These are phyloP conservation scores for Homarus gammarus DNA, from an alignment of 2,888 invertebrate genomes.

Conservation along the genomic window DNA sequence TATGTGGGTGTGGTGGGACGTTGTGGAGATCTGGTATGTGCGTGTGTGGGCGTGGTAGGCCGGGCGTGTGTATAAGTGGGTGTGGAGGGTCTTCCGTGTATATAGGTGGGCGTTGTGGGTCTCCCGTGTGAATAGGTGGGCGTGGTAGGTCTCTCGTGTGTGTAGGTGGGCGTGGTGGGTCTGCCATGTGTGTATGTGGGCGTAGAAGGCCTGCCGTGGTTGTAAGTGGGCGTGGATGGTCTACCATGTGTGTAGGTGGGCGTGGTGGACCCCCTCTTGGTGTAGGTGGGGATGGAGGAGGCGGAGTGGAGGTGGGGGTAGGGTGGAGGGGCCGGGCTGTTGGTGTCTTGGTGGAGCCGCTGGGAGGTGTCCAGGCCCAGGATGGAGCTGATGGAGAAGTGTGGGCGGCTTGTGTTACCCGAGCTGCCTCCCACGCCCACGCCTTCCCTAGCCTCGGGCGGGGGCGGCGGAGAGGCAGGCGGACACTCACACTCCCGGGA, in stretches of 20 bases:
- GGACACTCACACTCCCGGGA: conserved; percentile 30
- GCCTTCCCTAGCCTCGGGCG: background rate
- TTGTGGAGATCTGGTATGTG: conserved; percentile 4
- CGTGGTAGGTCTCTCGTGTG: background rate
- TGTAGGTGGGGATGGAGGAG: background rate
- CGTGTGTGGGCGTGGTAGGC: conserved; percentile 15
- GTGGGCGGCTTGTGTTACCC: conserved; percentile 48
- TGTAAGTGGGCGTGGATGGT: conserved; percentile 3
- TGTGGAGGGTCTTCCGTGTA: conserved; percentile 3
- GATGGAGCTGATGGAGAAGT: conserved; percentile 75
- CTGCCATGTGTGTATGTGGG: conserved; percentile 16
- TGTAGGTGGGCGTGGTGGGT: conserved; percentile 20
- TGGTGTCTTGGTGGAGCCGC: conserved; percentile 16
- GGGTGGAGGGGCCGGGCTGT: background rate
- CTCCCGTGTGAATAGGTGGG: conserved; percentile 31
- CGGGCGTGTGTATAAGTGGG: background rate
- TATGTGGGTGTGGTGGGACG: conserved; percentile 40
- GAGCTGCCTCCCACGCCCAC: conserved; percentile 23
- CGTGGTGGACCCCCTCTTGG: background rate
- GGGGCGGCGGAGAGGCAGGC: conserved; percentile 28
- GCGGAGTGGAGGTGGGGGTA: background rate
- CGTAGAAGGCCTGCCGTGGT: conserved; percentile 24
- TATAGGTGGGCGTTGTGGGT: conserved; percentile 37
- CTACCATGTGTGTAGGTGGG: conserved; percentile 21
- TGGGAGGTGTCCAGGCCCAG: conserved; percentile 67